A percentile compares a stretch with the other conserved stretches of the same genome.
These are phyloP conservation scores for Cryptoblepharus egeriae DNA, from an alignment of 2,797 vertebrate genomes.

Conservation along the genomic window DNA sequence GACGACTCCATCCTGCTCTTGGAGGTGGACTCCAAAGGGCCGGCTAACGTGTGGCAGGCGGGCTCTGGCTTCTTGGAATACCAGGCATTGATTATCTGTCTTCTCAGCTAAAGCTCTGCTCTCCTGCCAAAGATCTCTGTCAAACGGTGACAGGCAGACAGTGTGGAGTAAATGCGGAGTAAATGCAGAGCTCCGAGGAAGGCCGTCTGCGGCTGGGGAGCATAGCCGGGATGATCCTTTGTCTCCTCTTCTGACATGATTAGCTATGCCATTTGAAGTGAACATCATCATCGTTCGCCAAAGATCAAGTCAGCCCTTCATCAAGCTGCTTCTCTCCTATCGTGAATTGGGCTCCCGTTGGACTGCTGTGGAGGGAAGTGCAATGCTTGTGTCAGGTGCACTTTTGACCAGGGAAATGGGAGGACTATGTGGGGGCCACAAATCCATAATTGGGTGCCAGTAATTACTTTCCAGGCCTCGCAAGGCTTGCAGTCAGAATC, in stretches of 20 bases:
- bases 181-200: background rate
- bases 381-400: background rate
- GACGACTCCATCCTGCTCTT: background rate
- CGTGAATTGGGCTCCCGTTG: background rate
- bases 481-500: no score
- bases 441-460: background rate
- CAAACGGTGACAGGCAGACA: background rate
- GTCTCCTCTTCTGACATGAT: background rate
- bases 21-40: background rate
- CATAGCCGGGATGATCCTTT: background rate
- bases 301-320: background rate
- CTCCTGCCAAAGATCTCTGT: slow-evolving; percentile 8
- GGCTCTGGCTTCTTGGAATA: background rate
- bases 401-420: background rate
- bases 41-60: background rate
- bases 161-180: background rate
- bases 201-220: background rate
- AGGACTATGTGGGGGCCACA: background rate
- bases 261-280: background rate
- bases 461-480: no score
- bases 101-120: background rate
- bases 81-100: background rate
- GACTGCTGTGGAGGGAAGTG: background rate
- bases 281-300: background rate
- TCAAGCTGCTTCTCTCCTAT: background rate